Conservation (phyloP, 2,888 invertebrate species). For the Rhamnusium bicolor region DNA sequence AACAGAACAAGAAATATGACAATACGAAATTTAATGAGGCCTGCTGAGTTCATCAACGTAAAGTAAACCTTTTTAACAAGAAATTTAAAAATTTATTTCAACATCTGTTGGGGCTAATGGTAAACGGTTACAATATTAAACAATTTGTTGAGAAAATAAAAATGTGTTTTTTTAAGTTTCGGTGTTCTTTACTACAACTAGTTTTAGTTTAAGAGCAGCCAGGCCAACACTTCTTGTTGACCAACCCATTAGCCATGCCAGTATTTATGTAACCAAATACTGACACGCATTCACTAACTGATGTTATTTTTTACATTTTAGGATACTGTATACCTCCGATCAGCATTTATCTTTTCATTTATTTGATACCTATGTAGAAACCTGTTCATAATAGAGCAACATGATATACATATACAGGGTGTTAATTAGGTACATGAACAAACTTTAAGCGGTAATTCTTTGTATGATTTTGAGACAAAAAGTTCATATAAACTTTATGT, state of each 20-base stretch:
- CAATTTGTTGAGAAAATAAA: conserved; percentile 53
- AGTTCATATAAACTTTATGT: no score
- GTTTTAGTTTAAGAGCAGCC: conserved; percentile 18
- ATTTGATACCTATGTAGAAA: neutral
- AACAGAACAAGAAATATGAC: neutral
- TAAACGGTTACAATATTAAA: conserved; percentile 49
- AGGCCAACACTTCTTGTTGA: conserved; percentile 48
- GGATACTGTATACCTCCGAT: conserved; percentile 24
- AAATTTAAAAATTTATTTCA: conserved; percentile 40
- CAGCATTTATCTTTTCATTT: conserved; percentile 1
- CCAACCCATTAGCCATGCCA: conserved; percentile 61
- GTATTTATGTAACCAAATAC: conserved; percentile 62
- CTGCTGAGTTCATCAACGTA: neutral
- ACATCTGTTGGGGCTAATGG: conserved; percentile 26
- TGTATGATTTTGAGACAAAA: no score
- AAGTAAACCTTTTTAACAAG: conserved; percentile 24
- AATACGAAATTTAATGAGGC: neutral
- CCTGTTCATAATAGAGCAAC: neutral
- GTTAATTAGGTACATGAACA: no score
- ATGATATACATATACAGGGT: no score
- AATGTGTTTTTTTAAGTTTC: conserved; percentile 51
- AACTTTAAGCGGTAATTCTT: no score
- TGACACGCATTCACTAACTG: conserved; percentile 55
- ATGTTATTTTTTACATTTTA: conserved; percentile 30
- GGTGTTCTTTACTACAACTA: conserved; percentile 39